Evolutionary conservation across 1,140 invertebrate species (phyloP), one percentile per base, ranked within the genome.

Genomic region (Drosophila ficusphila): DNA sequence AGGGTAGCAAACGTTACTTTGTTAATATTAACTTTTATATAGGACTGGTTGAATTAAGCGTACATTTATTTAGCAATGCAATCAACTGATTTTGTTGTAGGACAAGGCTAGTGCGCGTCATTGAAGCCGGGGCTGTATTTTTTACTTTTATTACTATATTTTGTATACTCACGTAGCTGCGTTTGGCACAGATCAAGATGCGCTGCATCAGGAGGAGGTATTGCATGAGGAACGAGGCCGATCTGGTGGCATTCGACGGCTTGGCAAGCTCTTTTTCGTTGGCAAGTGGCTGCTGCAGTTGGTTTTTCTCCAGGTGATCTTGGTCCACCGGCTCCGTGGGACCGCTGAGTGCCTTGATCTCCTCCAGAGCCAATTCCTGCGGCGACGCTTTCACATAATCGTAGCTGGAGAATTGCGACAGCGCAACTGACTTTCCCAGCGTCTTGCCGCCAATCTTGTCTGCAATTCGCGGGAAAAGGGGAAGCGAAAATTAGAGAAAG

Each of bases 121-220:
- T 0, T 4, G 11, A n/a, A 0, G 2, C 0, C 2, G 5, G n/a
- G 11, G 4, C 16, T 27, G 16, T 41, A 36, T 51, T 23, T 21
- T 21, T 5, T 12, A 33, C 3, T 8, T 33, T 33, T 49, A 4
- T 7, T 18, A 19, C 18, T 1, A 9, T 6, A 25, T 16, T 16
- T 46, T 9, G 5, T 18, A 16, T 76, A 92, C 94, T 94, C 89
- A 95, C 94, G 90, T 94, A 94, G 90, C 93, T 93, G 61, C 94
- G 92, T 65, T 92, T 93, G 21, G 93, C 92, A 69, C 93, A 93
- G 52, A 95, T 88, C 46, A 95, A 91, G 89, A 95, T 95, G 54
- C 94, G 93, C 78, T 94, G 93, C 42, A 94, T 92, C 16, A 95
- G 76, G 27, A 95, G 92, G 75, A 94, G 61, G 76, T 93, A 93